Evolutionary conservation across 2,797 vertebrate genomes (phyloP).

Genomic region (Sebastes dallii): DNA sequence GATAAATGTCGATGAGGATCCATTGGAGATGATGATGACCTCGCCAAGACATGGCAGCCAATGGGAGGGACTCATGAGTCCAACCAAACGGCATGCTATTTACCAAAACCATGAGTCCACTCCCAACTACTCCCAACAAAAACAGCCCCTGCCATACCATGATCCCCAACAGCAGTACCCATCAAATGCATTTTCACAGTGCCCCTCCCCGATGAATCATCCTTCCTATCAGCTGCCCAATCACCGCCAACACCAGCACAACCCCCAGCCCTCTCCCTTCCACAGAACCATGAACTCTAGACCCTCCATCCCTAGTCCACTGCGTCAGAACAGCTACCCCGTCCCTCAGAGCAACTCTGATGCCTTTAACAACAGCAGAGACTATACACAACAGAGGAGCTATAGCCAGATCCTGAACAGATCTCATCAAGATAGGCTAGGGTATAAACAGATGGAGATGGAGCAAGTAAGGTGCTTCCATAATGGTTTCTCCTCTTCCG

Average conservation of each 20-base stretch:
- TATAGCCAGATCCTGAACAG: constrained; percentile 36
- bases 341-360: constrained; percentile 46
- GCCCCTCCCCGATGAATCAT: constrained; percentile 45
- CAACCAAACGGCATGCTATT: constrained; percentile 69
- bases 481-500: constrained; percentile 63
- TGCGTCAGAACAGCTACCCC: constrained; percentile 60
- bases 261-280: constrained; percentile 47
- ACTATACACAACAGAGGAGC: constrained; percentile 55
- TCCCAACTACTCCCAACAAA: constrained; percentile 43
- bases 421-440: constrained; percentile 39
- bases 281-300: constrained; percentile 38
- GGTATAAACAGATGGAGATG: constrained; percentile 29
- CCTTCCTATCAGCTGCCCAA: constrained; percentile 45
- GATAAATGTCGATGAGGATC: constrained; percentile 85
- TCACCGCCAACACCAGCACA: constrained; percentile 30
- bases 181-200: constrained; percentile 36
- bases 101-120: constrained; percentile 70
- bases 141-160: constrained; percentile 27
- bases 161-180: constrained; percentile 34
- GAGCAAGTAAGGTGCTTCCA: constrained; percentile 49
- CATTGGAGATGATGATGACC: constrained; percentile 66
- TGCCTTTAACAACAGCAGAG: constrained; percentile 39
- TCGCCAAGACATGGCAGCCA: constrained; percentile 32
- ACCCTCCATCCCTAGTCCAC: constrained; percentile 36
- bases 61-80: constrained; percentile 57